phyloP scores from a whole-genome alignment of 37 sponge, comb jelly and placozoan genomes.

The Cliona cf. orientalis region DNA sequence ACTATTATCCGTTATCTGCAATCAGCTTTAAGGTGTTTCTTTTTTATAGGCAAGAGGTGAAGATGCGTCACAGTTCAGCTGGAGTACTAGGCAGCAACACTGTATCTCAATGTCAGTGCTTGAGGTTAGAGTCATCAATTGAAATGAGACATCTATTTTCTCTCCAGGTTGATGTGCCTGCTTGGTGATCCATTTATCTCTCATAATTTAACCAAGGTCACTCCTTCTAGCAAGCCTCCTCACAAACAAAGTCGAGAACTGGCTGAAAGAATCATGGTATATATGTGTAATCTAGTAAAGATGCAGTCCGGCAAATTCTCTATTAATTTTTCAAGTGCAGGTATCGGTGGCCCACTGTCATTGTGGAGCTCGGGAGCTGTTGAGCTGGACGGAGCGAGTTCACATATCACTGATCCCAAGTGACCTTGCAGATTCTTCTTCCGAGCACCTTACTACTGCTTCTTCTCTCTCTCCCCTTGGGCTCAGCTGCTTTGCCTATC shows the following conservation, averaged over 20 bases:
- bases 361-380: slow-evolving; percentile 32
- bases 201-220: neutral
- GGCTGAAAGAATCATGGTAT: slow-evolving; percentile 37
- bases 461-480: slow-evolving; percentile 22
- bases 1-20: too few relatives aligned
- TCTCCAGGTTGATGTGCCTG: slow-evolving; percentile 10
- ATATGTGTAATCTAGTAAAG: neutral
- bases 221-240: neutral
- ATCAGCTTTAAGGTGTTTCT: too few relatives aligned
- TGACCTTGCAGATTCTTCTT: too few relatives aligned
- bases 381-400: slow-evolving; percentile 12
- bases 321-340: too few relatives aligned
- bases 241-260: neutral
- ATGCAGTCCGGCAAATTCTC: too few relatives aligned
- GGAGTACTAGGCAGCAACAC: slow-evolving; percentile 12
- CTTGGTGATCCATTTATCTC: slow-evolving; percentile 11
- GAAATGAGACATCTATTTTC: neutral
- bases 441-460: too few relatives aligned
- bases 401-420: too few relatives aligned
- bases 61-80: too few relatives aligned
- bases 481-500: slow-evolving; percentile 42
- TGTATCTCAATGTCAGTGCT: slow-evolving; percentile 29
- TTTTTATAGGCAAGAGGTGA: too few relatives aligned
- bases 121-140: neutral
- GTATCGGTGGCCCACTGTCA: slow-evolving; percentile 25